Conservation (phyloP, 1,140 invertebrate genomes). For the Lordiphosa clarofinis region DNA sequence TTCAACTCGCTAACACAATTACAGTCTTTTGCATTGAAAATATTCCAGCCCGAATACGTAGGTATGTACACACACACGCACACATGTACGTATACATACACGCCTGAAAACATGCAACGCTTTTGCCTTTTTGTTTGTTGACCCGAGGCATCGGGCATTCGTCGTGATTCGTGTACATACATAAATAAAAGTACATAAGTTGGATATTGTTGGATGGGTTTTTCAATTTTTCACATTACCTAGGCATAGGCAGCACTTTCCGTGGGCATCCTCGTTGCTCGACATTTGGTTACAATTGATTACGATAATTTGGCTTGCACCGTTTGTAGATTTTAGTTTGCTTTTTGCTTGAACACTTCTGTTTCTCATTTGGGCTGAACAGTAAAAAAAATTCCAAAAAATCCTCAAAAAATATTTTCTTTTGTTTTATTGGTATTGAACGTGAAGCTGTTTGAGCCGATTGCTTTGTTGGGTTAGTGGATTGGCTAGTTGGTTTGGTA, state of each 20-base stretch:
- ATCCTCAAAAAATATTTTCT: conserved; percentile 49
- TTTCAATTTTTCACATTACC: no score
- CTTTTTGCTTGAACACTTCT: conserved; percentile 53
- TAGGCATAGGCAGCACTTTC: no score
- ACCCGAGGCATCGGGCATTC: conserved; percentile 30
- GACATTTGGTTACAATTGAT: conserved; percentile 1
- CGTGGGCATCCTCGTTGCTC: no score
- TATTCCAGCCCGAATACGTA: neutral
- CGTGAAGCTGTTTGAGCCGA: conserved; percentile 31
- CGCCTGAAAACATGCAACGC: conserved; percentile 40
- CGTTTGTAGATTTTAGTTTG: conserved; percentile 19
- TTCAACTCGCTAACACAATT: conserved; percentile 6
- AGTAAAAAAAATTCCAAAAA: conserved; percentile 64
- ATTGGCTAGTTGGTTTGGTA: conserved; percentile 14
- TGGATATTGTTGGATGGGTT: neutral
- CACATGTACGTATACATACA: conserved; percentile 1
- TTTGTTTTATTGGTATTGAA: conserved; percentile 11
- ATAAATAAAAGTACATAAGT: neutral
- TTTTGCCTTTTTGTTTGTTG: conserved; percentile 49
- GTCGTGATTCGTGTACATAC: conserved; percentile 20
- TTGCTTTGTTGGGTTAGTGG: conserved; percentile 32
- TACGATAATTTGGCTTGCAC: conserved; percentile 3
- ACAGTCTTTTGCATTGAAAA: conserved; percentile 9
- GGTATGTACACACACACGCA: neutral
- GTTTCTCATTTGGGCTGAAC: conserved; percentile 44